Percentiles rank a stretch among this genome's conserved stretches.
Conservation (phyloP, 2,797 vertebrate genomes). For the Gallirallus australis region DNA sequence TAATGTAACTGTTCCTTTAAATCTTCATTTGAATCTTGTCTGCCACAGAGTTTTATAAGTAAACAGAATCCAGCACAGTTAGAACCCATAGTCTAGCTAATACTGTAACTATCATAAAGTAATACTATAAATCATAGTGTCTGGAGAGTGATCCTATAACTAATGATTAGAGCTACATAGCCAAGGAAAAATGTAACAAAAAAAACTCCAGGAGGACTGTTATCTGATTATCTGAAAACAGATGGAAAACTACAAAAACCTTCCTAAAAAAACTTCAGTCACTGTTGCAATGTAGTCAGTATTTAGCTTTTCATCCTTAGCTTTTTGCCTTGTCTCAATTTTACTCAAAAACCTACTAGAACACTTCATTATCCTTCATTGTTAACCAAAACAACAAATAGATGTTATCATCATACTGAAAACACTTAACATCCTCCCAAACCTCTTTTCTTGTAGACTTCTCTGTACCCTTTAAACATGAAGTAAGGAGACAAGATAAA, state of each 20-base stretch:
- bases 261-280: background rate
- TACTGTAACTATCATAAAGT: background rate
- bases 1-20: background rate
- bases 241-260: background rate
- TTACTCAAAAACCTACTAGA: background rate
- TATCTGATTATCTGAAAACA: background rate
- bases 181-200: conserved; percentile 1
- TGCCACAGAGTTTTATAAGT: background rate
- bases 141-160: background rate
- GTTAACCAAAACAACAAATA: background rate
- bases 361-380: background rate
- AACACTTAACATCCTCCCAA: background rate
- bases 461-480: background rate
- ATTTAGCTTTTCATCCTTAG: background rate
- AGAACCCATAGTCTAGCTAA: background rate
- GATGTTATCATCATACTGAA: background rate
- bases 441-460: background rate
- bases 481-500: background rate
- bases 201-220: background rate
- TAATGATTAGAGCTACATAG: background rate
- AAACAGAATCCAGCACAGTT: background rate
- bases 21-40: background rate
- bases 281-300: background rate
- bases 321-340: background rate
- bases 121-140: background rate